phyloP scores from a whole-genome alignment of 2,113 vertebrate genomes.

The Muntiacus muntjak region DNA sequence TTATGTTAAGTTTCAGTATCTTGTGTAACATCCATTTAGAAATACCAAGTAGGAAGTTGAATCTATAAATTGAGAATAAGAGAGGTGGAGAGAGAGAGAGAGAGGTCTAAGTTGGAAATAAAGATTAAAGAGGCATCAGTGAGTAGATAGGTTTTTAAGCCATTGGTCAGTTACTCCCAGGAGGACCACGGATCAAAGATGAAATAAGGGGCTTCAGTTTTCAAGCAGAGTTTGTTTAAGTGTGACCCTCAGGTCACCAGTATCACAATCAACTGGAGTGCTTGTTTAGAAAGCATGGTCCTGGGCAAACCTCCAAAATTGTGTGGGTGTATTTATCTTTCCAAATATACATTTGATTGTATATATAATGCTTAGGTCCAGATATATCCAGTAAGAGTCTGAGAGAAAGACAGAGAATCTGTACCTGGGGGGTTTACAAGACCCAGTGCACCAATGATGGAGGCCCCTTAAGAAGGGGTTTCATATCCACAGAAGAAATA shows the following conservation, averaged over 20 bases:
- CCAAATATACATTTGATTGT: not conserved
- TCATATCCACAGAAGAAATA: not conserved
- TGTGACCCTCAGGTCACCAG: not conserved
- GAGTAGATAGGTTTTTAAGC: not conserved
- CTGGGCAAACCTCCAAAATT: not conserved
- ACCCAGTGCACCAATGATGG: not conserved
- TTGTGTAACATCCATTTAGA: not conserved
- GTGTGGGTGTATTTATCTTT: constrained; percentile 14
- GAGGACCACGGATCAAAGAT: not conserved
- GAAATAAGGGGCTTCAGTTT: not conserved
- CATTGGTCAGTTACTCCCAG: not conserved
- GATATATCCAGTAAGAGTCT: not conserved
- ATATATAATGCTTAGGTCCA: not conserved
- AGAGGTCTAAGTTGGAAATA: not conserved
- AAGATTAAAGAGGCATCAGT: not conserved
- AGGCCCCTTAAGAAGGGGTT: not conserved
- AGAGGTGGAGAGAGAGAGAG: not conserved
- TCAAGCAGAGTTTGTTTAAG: not conserved
- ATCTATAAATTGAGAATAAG: not conserved
- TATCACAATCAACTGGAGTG: not conserved
- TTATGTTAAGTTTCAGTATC: not conserved
- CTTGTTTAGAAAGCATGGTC: not conserved
- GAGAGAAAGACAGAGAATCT: not conserved
- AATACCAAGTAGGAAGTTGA: not conserved
- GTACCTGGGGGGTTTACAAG: not conserved